Conservation (phyloP, 2,888 invertebrate genomes). For the Napeogenes sylphis region DNA sequence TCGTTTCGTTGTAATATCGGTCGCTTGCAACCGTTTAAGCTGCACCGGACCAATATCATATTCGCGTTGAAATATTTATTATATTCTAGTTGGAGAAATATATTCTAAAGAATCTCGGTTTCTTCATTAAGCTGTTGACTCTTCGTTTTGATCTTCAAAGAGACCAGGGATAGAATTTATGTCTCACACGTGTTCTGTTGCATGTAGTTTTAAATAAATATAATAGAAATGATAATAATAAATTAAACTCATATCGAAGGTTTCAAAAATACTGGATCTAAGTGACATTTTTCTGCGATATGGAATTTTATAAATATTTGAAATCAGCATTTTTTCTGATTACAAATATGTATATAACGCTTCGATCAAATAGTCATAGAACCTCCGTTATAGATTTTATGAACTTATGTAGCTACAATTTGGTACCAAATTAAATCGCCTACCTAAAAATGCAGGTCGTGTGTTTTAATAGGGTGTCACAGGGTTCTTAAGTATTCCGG, state of each 20-base stretch:
- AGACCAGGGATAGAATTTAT: not conserved
- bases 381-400: no score
- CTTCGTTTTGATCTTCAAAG: conserved; percentile 1
- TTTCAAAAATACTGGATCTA: no score
- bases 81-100: not conserved
- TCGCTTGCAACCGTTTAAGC: conserved; percentile 59
- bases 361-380: no score
- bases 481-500: conserved; percentile 77
- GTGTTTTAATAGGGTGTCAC: conserved; percentile 78
- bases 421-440: conserved; percentile 70
- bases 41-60: conserved; percentile 53
- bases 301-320: no score
- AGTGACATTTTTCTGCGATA: no score
- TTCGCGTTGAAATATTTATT: conserved; percentile 42
- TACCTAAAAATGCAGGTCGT: conserved; percentile 73
- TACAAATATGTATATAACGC: no score
- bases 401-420: conserved; percentile 18
- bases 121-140: conserved; percentile 3
- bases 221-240: no score
- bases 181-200: not conserved
- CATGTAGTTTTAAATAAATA: no score
- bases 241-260: no score
- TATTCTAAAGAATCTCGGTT: not conserved
- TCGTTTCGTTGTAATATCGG: conserved; percentile 68
- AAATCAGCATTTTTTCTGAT: no score